Percentiles rank a stretch among this genome's conserved stretches.
Conservation (phyloP, 1,140 invertebrate genomes). For the Drosophila erecta region DNA sequence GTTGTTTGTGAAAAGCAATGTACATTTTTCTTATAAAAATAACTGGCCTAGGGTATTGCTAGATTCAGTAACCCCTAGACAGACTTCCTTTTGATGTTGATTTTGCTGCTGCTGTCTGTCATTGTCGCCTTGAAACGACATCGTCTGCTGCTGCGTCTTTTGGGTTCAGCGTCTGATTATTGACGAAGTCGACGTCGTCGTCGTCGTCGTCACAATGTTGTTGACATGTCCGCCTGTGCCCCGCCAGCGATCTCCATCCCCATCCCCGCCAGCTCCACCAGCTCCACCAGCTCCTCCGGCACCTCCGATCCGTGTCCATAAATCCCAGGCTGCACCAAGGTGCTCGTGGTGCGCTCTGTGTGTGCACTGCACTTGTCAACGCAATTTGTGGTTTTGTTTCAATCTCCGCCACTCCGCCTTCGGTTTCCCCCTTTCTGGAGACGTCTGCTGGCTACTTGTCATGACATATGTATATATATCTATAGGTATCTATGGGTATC, state of each 20-base stretch:
- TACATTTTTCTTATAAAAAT: no score
- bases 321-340: constrained; percentile 64
- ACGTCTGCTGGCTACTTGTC: constrained; percentile 61
- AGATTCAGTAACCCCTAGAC: neutral
- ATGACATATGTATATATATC: constrained; percentile 22
- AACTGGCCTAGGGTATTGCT: constrained; percentile 15
- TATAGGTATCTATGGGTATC: neutral
- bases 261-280: neutral
- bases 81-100: constrained; percentile 29
- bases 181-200: constrained; percentile 62
- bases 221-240: constrained; percentile 59
- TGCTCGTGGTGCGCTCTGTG: constrained; percentile 49
- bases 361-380: constrained; percentile 81
- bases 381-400: constrained; percentile 64
- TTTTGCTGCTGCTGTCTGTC: constrained; percentile 41
- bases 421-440: neutral
- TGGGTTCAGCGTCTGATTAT: constrained; percentile 79
- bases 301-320: constrained; percentile 53
- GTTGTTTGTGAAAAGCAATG: no score
- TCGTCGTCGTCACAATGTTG: constrained; percentile 59
- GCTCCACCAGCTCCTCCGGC: neutral
- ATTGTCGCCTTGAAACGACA: constrained; percentile 73
- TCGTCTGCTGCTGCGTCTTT: constrained; percentile 41
- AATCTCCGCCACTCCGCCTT: constrained; percentile 1
- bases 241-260: neutral